Evolutionary conservation across 2,113 vertebrate genomes (phyloP).

Genomic region (Dendropsophus ebraccatus): DNA sequence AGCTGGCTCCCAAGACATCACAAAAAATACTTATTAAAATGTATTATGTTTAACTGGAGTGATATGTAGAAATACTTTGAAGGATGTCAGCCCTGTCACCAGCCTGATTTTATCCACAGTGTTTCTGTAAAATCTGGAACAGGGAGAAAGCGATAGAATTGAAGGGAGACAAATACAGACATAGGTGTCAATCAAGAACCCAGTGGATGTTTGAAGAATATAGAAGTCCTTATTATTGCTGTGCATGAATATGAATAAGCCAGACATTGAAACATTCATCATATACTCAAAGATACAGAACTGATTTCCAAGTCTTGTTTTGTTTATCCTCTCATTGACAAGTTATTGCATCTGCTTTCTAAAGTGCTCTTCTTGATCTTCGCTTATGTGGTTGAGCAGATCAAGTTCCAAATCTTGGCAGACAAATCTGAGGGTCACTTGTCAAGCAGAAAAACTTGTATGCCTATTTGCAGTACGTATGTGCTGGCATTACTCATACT

Average conservation of each 20-base stretch:
- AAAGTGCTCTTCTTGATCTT: neutral
- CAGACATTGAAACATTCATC: neutral
- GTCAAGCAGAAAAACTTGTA: neutral
- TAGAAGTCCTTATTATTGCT: neutral
- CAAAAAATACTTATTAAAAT: constrained; percentile 20
- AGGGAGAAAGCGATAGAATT: neutral
- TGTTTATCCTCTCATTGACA: neutral
- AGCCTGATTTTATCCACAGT: neutral
- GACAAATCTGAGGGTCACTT: neutral
- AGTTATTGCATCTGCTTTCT: neutral
- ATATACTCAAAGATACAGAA: neutral
- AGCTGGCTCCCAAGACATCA: neutral
- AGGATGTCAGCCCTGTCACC: neutral
- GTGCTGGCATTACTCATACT: neutral
- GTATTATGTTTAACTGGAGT: neutral
- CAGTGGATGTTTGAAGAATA: neutral
- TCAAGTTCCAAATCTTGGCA: constrained; percentile 22
- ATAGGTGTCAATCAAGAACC: neutral
- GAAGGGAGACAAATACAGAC: neutral
- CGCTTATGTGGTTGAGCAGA: neutral
- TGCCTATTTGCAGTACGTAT: neutral
- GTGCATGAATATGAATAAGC: neutral
- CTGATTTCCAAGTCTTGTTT: neutral
- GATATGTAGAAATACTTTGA: constrained; percentile 4
- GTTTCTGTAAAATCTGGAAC: constrained; percentile 4